Evolutionary conservation across 2,113 vertebrate species (phyloP).

Genomic region (Ancistrus triradiatus): DNA sequence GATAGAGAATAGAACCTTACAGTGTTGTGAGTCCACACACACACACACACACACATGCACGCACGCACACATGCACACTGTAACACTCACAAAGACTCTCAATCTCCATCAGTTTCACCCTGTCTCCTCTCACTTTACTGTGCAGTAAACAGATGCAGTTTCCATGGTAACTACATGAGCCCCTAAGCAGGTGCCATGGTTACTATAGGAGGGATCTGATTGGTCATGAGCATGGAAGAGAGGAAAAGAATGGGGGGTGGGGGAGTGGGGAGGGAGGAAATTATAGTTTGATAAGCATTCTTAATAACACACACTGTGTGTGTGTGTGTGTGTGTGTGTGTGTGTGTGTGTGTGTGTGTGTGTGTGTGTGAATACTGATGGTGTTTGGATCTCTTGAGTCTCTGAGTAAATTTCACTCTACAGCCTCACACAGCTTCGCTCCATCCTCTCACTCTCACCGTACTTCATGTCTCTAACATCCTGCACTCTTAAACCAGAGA

Average conservation of each 20-base stretch:
- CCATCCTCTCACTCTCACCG: too few species aligned
- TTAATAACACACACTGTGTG: conserved; percentile 54
- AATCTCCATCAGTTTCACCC: conserved; percentile 17
- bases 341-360: conserved; percentile 9
- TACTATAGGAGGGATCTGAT: conserved; percentile 63
- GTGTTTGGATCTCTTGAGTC: too few species aligned
- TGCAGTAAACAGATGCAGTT: conserved; percentile 92
- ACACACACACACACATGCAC: conserved; percentile 1
- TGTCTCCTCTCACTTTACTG: conserved; percentile 41
- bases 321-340: conserved; percentile 12
- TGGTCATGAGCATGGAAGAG: conserved; percentile 57
- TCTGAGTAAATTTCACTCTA: too few species aligned
- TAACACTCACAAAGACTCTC: not conserved
- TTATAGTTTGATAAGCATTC: conserved; percentile 59
- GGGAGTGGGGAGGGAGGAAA: conserved; percentile 45
- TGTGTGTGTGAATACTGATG: not conserved
- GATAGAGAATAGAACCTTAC: too few species aligned
- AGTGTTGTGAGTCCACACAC: too few species aligned
- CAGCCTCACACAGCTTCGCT: too few species aligned
- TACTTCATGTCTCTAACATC: too few species aligned
- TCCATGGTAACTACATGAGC: conserved; percentile 76
- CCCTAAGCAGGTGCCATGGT: conserved; percentile 72
- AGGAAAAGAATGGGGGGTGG: conserved; percentile 49
- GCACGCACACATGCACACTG: not conserved
- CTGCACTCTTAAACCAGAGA: too few species aligned